These are phyloP conservation scores for Parasteatoda tepidariorum DNA, from an alignment of 1,140 invertebrate genomes.

Conservation along the genomic window DNA sequence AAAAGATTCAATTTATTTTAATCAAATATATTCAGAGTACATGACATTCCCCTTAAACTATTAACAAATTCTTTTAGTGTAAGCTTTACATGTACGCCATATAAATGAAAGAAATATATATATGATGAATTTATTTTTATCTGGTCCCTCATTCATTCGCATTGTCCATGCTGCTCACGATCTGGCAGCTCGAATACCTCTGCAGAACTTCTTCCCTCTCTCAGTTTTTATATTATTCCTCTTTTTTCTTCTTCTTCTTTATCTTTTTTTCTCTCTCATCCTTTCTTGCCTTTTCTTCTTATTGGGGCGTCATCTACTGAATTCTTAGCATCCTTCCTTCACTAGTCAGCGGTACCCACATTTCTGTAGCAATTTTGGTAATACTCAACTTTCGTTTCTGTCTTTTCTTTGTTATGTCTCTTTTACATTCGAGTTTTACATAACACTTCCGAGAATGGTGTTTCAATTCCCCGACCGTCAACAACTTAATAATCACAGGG, in stretches of 20 bases:
- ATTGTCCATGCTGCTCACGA: conserved; percentile 57
- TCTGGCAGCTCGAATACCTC: conserved; percentile 55
- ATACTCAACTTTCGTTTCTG: conserved; percentile 1
- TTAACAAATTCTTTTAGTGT: too few species aligned
- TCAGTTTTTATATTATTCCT: conserved; percentile 28
- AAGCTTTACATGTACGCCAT: too few species aligned
- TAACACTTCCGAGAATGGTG: conserved; percentile 26
- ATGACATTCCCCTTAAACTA: too few species aligned
- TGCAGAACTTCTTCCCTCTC: conserved; percentile 27
- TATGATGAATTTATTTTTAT: conserved; percentile 46
- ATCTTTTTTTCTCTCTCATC: neutral
- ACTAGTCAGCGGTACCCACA: neutral
- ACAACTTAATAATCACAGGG: neutral
- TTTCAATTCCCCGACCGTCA: conserved; percentile 21
- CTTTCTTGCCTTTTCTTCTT: conserved; percentile 58
- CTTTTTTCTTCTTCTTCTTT: neutral
- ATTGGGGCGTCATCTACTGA: conserved; percentile 54
- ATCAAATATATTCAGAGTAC: too few species aligned
- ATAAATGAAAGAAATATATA: conserved; percentile 17
- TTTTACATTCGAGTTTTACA: conserved; percentile 54
- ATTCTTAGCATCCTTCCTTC: conserved; percentile 44
- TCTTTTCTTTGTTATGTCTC: neutral
- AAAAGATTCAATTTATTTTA: too few species aligned
- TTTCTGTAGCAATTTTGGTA: conserved; percentile 54
- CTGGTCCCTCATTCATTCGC: conserved; percentile 37